A percentile compares a stretch with the other conserved stretches of the same genome.
These are phyloP conservation scores for Lepisosteus oculatus DNA, from an alignment of 2,113 vertebrate genomes.

Conservation along the genomic window DNA sequence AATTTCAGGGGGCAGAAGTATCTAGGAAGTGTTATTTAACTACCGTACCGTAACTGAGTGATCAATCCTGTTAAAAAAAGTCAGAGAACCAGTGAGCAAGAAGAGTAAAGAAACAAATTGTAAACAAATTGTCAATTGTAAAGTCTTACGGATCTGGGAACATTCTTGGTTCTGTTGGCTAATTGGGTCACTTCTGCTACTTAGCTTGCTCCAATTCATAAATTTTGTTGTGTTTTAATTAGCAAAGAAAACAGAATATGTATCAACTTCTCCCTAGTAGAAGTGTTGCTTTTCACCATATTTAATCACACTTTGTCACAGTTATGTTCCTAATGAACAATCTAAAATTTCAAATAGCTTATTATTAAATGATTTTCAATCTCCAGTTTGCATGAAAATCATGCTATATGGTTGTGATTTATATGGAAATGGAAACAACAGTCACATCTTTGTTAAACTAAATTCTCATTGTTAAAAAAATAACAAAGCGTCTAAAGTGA, in stretches of 20 bases:
- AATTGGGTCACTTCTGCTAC: constrained; percentile 3
- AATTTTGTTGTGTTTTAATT: constrained; percentile 44
- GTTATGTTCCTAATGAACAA: constrained; percentile 57
- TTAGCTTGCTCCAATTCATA: not conserved
- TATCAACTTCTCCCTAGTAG: constrained; percentile 66
- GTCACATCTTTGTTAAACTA: not conserved
- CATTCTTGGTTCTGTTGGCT: not conserved
- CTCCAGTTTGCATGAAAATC: constrained; percentile 30
- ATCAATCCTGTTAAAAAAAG: no score
- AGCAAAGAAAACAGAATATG: constrained; percentile 54
- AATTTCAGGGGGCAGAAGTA: no score
- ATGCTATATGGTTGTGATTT: not conserved
- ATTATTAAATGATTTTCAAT: constrained; percentile 44
- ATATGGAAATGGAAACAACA: not conserved
- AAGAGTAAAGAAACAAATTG: not conserved
- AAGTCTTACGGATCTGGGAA: not conserved
- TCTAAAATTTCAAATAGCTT: constrained; percentile 53
- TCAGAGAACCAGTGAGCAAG: no score
- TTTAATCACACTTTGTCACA: constrained; percentile 61
- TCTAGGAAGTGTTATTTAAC: no score
- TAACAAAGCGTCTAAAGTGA: not conserved
- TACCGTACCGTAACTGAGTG: no score
- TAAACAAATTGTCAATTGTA: not conserved
- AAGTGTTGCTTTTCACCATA: constrained; percentile 56
- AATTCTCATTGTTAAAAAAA: not conserved